A percentile compares a stretch with the other conserved stretches of the same genome.
Conservation (phyloP, 1,140 invertebrate species). For the Saccostrea echinata region DNA sequence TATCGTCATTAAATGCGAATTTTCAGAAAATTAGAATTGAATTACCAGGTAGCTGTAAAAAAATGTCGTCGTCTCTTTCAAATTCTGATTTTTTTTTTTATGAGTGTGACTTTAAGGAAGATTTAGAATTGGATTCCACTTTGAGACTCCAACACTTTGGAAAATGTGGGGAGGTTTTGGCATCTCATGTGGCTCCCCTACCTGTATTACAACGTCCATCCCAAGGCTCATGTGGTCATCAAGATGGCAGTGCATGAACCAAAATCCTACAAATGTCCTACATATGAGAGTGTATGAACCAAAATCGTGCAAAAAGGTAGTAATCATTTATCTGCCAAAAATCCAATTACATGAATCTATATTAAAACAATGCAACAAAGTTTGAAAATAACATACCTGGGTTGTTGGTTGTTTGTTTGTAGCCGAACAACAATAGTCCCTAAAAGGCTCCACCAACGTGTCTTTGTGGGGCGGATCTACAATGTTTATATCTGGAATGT, state of each 20-base stretch:
- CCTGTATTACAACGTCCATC: slow-evolving; percentile 26
- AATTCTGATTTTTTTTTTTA: not conserved
- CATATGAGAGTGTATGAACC: too few species aligned
- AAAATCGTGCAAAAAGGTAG: too few species aligned
- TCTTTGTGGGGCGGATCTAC: slow-evolving; percentile 46
- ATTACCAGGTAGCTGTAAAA: not conserved
- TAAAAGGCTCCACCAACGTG: slow-evolving; percentile 40
- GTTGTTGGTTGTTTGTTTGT: too few species aligned
- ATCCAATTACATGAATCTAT: too few species aligned
- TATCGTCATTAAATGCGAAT: too few species aligned
- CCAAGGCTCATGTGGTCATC: slow-evolving; percentile 19
- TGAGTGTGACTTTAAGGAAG: too few species aligned
- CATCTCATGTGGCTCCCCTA: not conserved
- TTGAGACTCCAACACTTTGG: slow-evolving; percentile 1
- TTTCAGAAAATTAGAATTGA: too few species aligned
- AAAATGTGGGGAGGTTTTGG: slow-evolving; percentile 3
- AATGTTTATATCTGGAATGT: slow-evolving; percentile 41
- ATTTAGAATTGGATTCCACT: not conserved
- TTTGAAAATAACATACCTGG: too few species aligned
- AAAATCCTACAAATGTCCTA: too few species aligned
- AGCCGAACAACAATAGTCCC: not conserved
- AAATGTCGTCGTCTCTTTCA: not conserved
- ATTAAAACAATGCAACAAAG: too few species aligned
- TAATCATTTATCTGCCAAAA: too few species aligned
- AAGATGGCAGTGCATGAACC: slow-evolving; percentile 27